A percentile compares a stretch with the other conserved stretches of the same genome.
Conservation (phyloP, 2,888 invertebrate genomes). For the Athalia rosae region DNA sequence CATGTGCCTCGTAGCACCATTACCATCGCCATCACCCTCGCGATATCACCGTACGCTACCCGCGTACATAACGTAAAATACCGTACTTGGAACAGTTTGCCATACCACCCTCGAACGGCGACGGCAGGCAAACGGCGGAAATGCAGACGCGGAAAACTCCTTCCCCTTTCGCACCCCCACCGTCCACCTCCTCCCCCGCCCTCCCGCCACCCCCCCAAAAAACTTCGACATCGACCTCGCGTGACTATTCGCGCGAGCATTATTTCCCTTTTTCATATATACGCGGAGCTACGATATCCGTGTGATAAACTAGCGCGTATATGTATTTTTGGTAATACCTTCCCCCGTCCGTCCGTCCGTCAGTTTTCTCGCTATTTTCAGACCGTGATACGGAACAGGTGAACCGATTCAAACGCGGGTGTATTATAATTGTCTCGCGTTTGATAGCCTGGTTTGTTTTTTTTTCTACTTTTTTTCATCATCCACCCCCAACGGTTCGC, state of each 20-base stretch:
- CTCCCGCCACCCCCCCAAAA: neutral
- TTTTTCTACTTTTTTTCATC: no score
- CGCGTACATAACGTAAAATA: no score
- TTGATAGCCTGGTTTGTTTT: neutral
- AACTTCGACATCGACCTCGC: neutral
- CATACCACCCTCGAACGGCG: no score
- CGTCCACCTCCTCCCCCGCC: neutral
- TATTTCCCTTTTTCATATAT: neutral
- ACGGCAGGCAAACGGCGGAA: no score
- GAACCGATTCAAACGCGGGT: constrained; percentile 5
- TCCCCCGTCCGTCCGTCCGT: no score
- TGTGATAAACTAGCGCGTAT: neutral
- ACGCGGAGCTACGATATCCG: neutral
- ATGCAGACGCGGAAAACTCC: no score
- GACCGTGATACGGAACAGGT: neutral
- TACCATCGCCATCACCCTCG: no score
- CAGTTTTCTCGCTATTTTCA: no score
- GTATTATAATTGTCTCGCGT: constrained; percentile 27
- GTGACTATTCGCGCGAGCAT: constrained; percentile 20
- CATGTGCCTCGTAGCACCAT: no score
- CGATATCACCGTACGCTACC: no score
- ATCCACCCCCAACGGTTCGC: no score
- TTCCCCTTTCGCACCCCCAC: neutral
- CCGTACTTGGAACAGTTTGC: no score
- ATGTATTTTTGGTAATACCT: neutral